Conservation (phyloP, 2,113 vertebrate genomes). For the Anhinga anhinga region DNA sequence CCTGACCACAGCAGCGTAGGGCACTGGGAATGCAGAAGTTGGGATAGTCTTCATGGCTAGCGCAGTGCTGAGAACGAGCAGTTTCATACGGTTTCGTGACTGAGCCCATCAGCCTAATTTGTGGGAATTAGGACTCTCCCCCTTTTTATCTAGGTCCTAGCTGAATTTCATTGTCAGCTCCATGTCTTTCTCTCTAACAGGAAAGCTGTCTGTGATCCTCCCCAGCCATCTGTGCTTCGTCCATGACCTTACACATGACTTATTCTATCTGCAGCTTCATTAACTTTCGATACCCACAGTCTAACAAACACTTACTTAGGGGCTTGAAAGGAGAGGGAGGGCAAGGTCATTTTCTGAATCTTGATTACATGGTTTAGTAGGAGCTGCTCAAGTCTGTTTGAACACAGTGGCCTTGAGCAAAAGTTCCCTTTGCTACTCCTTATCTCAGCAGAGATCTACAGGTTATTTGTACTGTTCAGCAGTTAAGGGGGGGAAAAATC, state of each 20-base stretch:
- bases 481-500: background rate
- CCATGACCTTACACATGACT: background rate
- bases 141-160: background rate
- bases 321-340: background rate
- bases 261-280: background rate
- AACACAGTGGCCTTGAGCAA: conserved; percentile 28
- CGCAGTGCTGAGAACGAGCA: background rate
- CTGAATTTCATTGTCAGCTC: background rate
- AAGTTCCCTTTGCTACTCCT: background rate
- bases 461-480: conserved; percentile 16
- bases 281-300: background rate
- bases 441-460: conserved; percentile 43
- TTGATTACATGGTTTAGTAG: background rate
- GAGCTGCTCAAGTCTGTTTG: background rate
- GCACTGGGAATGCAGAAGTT: no score
- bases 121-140: background rate
- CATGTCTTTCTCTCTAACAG: background rate
- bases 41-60: accelerated
- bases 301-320: background rate
- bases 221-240: background rate
- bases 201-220: background rate
- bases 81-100: background rate
- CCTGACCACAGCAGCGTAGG: accelerated
- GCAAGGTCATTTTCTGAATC: conserved; percentile 25
- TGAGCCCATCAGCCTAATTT: background rate